Base-by-base conservation (phyloP, 2,113 vertebrate species). In the Acanthisitta chloris region DNA sequence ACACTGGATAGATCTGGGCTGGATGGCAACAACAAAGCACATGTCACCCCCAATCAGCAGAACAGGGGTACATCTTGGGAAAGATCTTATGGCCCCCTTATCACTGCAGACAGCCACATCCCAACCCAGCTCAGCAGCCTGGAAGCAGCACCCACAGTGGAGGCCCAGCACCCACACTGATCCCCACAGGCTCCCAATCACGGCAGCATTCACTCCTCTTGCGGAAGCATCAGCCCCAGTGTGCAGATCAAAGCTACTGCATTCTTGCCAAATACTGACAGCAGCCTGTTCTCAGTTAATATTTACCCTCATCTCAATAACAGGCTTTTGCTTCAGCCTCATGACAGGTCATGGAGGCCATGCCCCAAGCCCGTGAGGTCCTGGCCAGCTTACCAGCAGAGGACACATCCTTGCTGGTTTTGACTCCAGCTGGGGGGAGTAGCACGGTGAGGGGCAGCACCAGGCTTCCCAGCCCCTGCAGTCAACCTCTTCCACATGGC, bases 291-390 rank as follows among this genome's bases (percentile, higher is more conserved):
- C 79, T 46, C 64, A 3, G 49, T 46, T 95, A 90, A 93, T 81
- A 66, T 92, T 97, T 65, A 76, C 43, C 54, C 81, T 71, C 74
- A 12, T 3, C 36, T 46, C 92, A 36, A 71, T 69, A 87, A 90
- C 86, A 66, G n/a, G 45, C 69, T 95, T 58, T 84, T 51, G 42
- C 71, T 79, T 73, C 55, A 52, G 36, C 26, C 58, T 38, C 5
- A 0, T 7, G 2, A 64, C 62, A 36, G 62, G 38, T 36, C 81
- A 52, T 3, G 1, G 36, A 83, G 78, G 33, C 66, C 0, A 0
- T 12, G 21, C 9, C 12, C 62, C 9, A 55, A 55, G 42, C 8
- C 64, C 28, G 6, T 10, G 36, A 61, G 40, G 58, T 42, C 54
- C 77, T 45, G 25, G 49, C 3, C 62, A 69, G 48, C 45, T 76